Evolutionary conservation across 53 echinoderm and acorn worm genomes (phyloP).

Genomic region (Antedon mediterranea): DNA sequence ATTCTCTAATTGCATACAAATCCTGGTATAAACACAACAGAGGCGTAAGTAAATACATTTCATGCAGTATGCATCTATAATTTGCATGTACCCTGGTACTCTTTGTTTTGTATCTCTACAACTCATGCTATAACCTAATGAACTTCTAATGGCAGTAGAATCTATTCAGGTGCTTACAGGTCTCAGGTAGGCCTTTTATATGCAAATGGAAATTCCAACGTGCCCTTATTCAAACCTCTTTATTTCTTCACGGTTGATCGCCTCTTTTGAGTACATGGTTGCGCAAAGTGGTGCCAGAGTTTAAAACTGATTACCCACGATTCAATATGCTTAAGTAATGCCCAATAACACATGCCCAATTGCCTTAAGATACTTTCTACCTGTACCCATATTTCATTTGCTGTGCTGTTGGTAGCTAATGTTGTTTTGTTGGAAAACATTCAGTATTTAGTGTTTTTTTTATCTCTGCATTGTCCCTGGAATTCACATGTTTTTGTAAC

Average conservation of each 20-base stretch:
- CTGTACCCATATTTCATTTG: too few species aligned
- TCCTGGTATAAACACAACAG: not conserved
- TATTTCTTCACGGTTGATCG: not conserved
- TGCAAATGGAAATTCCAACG: not conserved
- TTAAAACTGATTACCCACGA: not conserved
- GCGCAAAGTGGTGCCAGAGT: not conserved
- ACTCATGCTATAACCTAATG: not conserved
- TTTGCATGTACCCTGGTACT: not conserved
- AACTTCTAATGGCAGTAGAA: not conserved
- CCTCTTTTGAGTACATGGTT: not conserved
- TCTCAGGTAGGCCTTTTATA: not conserved
- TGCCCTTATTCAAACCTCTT: not conserved
- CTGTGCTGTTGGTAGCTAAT: too few species aligned
- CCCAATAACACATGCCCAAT: not conserved
- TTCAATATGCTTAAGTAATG: not conserved
- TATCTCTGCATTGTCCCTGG: too few species aligned
- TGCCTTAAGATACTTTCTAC: too few species aligned
- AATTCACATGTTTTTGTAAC: too few species aligned
- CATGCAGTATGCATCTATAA: not conserved
- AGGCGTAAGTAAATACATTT: not conserved
- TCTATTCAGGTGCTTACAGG: not conserved
- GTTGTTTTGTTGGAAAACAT: too few species aligned
- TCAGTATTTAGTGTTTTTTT: too few species aligned
- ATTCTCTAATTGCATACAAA: not conserved
- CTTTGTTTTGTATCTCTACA: not conserved